phyloP scores from a whole-genome alignment of 2,113 vertebrate genomes.

The Chinchilla lanigera region DNA sequence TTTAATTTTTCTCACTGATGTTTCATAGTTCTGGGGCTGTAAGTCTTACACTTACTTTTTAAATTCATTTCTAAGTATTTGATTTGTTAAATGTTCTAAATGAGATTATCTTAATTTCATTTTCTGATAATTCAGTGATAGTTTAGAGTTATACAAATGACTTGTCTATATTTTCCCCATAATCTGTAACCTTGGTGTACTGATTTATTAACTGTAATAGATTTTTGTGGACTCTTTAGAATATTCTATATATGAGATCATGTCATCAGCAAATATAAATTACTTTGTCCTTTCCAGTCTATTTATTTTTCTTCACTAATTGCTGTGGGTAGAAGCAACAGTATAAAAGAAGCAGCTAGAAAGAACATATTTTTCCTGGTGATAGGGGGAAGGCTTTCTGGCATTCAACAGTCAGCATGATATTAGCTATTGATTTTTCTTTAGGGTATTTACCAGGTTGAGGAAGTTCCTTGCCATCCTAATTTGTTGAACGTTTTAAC shows the following conservation, averaged over 20 bases:
- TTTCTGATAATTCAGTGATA: background rate
- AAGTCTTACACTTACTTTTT: background rate
- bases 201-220: background rate
- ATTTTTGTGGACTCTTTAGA: background rate
- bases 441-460: background rate
- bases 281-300: background rate
- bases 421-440: conserved; percentile 7
- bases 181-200: background rate
- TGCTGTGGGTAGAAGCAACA: background rate
- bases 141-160: background rate
- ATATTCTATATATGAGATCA: background rate
- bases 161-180: background rate
- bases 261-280: background rate
- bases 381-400: background rate
- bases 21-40: background rate
- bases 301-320: conserved; percentile 16
- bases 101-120: background rate
- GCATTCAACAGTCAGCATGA: background rate
- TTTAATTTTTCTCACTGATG: background rate
- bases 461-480: background rate
- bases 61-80: background rate
- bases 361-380: background rate
- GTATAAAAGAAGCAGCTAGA: background rate
- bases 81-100: background rate
- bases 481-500: background rate